These are phyloP conservation scores for Parambassis ranga DNA, from an alignment of 2,797 vertebrate genomes.

Conservation along the genomic window DNA sequence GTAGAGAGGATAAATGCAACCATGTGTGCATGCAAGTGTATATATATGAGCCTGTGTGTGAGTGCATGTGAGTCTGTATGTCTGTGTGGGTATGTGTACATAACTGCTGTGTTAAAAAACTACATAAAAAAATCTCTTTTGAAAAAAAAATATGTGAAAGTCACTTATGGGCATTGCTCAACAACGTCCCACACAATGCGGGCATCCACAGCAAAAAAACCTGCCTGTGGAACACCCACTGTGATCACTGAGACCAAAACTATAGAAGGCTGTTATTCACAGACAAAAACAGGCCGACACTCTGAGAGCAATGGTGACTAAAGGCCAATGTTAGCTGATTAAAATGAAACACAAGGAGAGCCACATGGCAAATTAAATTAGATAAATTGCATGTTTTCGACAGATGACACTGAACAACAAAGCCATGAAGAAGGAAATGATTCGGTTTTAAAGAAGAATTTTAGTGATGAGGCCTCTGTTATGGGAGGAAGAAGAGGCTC, in stretches of 20 bases:
- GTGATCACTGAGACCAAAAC: slow-evolving; percentile 52
- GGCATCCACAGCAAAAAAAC: slow-evolving; percentile 10
- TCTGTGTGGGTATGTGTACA: slow-evolving; percentile 44
- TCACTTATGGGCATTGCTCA: slow-evolving; percentile 40
- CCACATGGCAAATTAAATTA: slow-evolving; percentile 37
- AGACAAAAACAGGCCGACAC: slow-evolving; percentile 30
- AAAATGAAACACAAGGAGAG: slow-evolving; percentile 43
- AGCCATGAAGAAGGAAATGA: slow-evolving; percentile 24
- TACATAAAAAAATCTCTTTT: neutral
- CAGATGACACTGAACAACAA: slow-evolving; percentile 28
- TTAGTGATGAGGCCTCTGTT: slow-evolving; percentile 17
- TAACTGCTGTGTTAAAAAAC: slow-evolving; percentile 16
- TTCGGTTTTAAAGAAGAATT: slow-evolving; percentile 27
- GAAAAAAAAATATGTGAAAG: slow-evolving; percentile 44
- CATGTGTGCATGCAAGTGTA: slow-evolving; percentile 76
- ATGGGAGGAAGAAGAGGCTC: slow-evolving; percentile 12
- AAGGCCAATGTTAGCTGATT: slow-evolving; percentile 13
- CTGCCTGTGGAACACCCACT: slow-evolving; percentile 60
- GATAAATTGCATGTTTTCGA: slow-evolving; percentile 25
- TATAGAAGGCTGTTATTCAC: slow-evolving; percentile 30
- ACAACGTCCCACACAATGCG: slow-evolving; percentile 37
- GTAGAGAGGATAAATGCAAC: slow-evolving; percentile 75
- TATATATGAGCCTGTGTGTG: slow-evolving; percentile 54
- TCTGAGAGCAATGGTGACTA: slow-evolving; percentile 16
- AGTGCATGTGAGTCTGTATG: slow-evolving; percentile 7